These are phyloP conservation scores for Campodea augens DNA, from an alignment of 1,140 invertebrate genomes.

Conservation along the genomic window DNA sequence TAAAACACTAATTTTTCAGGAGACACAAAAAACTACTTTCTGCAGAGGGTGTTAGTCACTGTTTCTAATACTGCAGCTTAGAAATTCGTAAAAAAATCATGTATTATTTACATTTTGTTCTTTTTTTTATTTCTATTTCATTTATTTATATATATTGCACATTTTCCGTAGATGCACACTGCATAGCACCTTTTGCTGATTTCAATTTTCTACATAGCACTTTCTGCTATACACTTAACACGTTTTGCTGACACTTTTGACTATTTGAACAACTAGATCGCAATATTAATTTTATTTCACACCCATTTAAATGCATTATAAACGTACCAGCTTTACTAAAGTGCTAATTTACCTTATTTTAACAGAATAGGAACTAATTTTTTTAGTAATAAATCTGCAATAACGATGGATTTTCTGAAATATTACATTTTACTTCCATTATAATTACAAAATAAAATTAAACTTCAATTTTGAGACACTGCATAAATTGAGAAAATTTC, in stretches of 20 bases:
- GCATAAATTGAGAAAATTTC: too few species aligned
- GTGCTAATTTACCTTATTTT: neutral
- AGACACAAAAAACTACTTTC: neutral
- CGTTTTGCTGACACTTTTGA: neutral
- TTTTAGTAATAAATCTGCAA: too few species aligned
- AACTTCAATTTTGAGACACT: too few species aligned
- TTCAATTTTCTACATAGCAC: neutral
- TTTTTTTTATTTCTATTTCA: neutral
- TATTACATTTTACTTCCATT: neutral
- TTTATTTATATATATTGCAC: neutral
- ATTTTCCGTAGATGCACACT: neutral
- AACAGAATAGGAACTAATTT: neutral
- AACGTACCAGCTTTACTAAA: too few species aligned
- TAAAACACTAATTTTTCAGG: neutral
- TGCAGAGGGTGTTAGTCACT: neutral
- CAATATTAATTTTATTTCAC: neutral
- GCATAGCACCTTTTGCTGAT: neutral
- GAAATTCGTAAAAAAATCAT: neutral
- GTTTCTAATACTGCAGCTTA: neutral
- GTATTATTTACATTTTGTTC: neutral
- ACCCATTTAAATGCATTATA: too few species aligned
- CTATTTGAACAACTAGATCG: neutral
- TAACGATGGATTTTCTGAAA: neutral
- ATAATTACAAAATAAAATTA: too few species aligned
- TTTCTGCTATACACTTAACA: neutral